phyloP scores from a whole-genome alignment of 1,140 invertebrate genomes.

The Bombus vancouverensis region DNA sequence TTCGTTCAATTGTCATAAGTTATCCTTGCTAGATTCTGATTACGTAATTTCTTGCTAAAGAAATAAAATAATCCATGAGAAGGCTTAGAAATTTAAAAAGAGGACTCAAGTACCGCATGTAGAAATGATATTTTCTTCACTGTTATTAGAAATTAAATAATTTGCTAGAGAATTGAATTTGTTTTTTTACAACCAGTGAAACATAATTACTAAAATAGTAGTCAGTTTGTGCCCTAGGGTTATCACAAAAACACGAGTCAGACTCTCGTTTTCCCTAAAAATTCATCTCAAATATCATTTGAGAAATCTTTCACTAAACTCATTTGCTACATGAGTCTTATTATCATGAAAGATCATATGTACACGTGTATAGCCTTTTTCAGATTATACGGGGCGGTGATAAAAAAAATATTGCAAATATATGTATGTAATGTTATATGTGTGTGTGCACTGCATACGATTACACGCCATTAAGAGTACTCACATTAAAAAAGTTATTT shows the following conservation, averaged over 20 bases:
- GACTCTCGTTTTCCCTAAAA: conserved; percentile 15
- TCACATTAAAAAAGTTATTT: not conserved
- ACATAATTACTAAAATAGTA: conserved; percentile 50
- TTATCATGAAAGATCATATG: conserved; percentile 43
- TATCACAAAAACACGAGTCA: conserved; percentile 65
- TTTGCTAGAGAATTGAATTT: not conserved
- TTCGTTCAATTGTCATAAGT: not conserved
- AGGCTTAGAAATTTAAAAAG: not conserved
- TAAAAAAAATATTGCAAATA: conserved; percentile 55
- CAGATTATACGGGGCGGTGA: conserved; percentile 42
- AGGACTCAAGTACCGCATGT: not conserved
- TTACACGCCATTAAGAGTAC: not conserved
- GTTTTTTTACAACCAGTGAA: conserved; percentile 30
- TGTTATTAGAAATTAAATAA: not conserved
- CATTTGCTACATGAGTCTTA: conserved; percentile 36
- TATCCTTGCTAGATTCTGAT: not conserved
- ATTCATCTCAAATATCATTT: conserved; percentile 7
- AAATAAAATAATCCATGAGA: not conserved
- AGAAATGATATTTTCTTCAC: not conserved
- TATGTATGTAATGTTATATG: conserved; percentile 13
- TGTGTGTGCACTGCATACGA: conserved; percentile 15
- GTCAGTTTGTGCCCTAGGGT: conserved; percentile 64
- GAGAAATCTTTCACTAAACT: conserved; percentile 25
- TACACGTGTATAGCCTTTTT: conserved; percentile 44
- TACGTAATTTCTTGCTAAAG: not conserved